Percentiles rank a stretch among this genome's conserved stretches.
phyloP scores from a whole-genome alignment of 2,888 invertebrate genomes.

The Dynastes tityus region DNA sequence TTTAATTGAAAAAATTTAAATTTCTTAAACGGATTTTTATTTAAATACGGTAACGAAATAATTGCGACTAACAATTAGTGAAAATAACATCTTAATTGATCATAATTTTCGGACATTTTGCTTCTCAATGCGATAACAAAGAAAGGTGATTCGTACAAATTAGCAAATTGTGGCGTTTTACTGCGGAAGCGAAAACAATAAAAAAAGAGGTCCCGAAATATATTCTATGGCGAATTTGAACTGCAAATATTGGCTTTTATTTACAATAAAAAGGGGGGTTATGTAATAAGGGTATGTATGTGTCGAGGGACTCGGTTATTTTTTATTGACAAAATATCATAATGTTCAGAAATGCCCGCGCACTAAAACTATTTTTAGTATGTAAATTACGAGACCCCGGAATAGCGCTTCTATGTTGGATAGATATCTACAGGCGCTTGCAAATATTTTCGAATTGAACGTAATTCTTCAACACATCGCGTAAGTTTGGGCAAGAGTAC shows the following conservation, averaged over 20 bases:
- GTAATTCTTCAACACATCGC: no score
- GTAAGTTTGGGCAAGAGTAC: no score
- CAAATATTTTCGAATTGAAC: conserved; percentile 30
- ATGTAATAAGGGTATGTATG: neutral
- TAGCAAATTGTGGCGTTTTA: neutral
- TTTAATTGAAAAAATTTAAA: no score
- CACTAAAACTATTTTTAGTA: conserved; percentile 50
- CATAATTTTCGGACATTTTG: no score
- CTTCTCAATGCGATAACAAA: no score
- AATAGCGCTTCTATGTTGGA: conserved; percentile 60
- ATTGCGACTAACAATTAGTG: no score
- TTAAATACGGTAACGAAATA: no score
- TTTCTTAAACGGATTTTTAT: no score
- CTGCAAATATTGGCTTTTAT: conserved; percentile 16
- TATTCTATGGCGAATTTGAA: neutral
- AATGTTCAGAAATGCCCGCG: conserved; percentile 16
- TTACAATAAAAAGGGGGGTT: conserved; percentile 1
- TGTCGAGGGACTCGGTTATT: conserved; percentile 9
- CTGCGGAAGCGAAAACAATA: neutral
- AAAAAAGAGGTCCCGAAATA: neutral
- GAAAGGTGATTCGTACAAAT: no score
- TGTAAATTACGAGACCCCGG: conserved; percentile 54
- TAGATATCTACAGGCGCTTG: conserved; percentile 28
- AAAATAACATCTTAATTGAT: no score
- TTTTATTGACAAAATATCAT: conserved; percentile 35